Evolutionary conservation across 2,797 vertebrate genomes (phyloP).

Genomic region (Syngnathus rostellatus): DNA sequence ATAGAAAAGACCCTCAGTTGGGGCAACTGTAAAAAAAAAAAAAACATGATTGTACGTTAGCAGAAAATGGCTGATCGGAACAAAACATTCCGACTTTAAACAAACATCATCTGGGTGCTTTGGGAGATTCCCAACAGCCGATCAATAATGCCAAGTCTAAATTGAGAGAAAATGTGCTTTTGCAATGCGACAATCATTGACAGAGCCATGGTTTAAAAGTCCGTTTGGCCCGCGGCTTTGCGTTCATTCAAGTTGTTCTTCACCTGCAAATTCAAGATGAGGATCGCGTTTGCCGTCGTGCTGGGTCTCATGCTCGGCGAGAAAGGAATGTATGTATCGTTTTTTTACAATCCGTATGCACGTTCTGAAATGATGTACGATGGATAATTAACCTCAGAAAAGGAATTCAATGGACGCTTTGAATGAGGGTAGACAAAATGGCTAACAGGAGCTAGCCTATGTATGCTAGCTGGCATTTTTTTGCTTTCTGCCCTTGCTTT

Average conservation of each 20-base stretch:
- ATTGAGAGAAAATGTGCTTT: conserved; percentile 7
- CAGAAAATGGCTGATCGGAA: conserved; percentile 38
- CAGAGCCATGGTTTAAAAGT: conserved; percentile 21
- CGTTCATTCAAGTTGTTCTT: neutral
- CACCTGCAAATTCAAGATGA: neutral
- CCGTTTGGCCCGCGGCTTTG: neutral
- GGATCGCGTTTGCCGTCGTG: neutral
- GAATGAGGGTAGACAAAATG: too few relatives aligned
- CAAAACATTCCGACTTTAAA: conserved; percentile 6
- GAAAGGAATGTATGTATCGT: neutral
- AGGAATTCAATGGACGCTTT: too few relatives aligned
- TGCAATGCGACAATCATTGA: conserved; percentile 50
- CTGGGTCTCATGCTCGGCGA: neutral
- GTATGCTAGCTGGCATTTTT: neutral
- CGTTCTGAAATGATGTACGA: neutral
- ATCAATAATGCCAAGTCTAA: conserved; percentile 27
- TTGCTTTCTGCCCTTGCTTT: neutral
- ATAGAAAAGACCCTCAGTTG: neutral
- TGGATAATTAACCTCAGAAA: too few relatives aligned
- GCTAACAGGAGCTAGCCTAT: neutral
- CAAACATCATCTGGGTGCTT: conserved; percentile 7
- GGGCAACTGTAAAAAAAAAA: neutral
- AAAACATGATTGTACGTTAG: conserved; percentile 53
- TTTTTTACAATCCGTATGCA: neutral
- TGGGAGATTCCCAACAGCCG: conserved; percentile 18